Evolutionary conservation across 2,113 vertebrate genomes (phyloP), one percentile per base, ranked within the genome.

Genomic region (Ia io): DNA sequence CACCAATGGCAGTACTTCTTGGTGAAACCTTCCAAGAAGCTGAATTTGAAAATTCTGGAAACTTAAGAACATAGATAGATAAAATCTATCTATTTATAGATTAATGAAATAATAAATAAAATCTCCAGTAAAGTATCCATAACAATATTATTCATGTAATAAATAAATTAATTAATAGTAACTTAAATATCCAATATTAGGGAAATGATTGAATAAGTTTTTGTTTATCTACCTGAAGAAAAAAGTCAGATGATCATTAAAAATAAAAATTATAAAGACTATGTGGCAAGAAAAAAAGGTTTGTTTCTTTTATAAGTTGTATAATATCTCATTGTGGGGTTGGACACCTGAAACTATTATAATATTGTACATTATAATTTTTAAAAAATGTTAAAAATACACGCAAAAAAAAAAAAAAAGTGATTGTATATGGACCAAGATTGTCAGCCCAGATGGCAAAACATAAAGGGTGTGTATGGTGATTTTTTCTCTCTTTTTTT

Each of bases 251-350:
- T 73, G 63, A 23, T 10, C 32, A 51, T 85, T 76, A 76, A 86
- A 94, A 86, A 80, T 56, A 74, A 77, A 87, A 84, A 59, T 74
- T 47, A 49, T 59, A 65, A 84, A 84, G n/a, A 90, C 56, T 87
- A 14, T 71, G 32, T 37, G 61, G 70, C 9, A 83, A 73, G 17
- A 40, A 74, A 89, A 37, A 92, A 40, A 32, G 22, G 0, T 10
- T 92, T 67, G 16, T 20, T 49, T 92, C 10, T 32, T n/a, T 77
- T 77, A 30, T 49, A 12, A 51, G 44, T 51, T n/a, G 12, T n/a
- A 13, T 77, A 51, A 77, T n/a, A 32, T 22, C 74, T 77, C 5
- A 51, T 22, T 47, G 11, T 18, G 2, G 16, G 30, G 30, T n/a
- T n/a, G 47, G 11, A 51, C 47, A 20, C 74, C 47, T 51, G 17